Conservation (phyloP, 37 sponge, comb jelly and placozoan genomes). For the Lycopodina hypogea region DNA sequence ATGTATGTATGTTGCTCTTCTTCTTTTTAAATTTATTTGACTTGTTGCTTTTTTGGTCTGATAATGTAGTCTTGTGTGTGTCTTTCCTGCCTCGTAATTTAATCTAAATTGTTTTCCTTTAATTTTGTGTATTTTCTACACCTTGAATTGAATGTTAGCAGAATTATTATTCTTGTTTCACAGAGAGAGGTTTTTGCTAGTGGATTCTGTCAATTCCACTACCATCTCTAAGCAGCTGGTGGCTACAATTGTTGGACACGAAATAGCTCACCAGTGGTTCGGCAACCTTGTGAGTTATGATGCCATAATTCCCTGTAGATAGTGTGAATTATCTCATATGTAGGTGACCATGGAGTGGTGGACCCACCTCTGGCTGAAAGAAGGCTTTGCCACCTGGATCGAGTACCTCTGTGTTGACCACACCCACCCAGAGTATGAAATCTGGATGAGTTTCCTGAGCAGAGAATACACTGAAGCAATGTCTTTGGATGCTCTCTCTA, state of each 20-base stretch:
- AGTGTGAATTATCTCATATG: too few relatives aligned
- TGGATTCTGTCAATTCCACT: constrained; percentile 78
- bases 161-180: constrained; percentile 11
- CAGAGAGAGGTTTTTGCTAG: constrained; percentile 82
- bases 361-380: constrained; percentile 98
- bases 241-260: constrained; percentile 94
- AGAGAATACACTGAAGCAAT: constrained; percentile 72
- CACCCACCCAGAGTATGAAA: too few relatives aligned
- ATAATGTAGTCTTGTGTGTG: too few relatives aligned
- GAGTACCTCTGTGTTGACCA: constrained; percentile 94
- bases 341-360: too few relatives aligned
- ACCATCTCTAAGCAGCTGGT: constrained; percentile 78
- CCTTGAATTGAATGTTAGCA: too few relatives aligned
- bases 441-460: constrained; percentile 90
- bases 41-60: too few relatives aligned
- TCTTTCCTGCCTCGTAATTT: too few relatives aligned
- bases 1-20: background rate
- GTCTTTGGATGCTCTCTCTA: constrained; percentile 81
- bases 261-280: constrained; percentile 97
- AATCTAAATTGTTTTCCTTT: too few relatives aligned
- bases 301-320: too few relatives aligned
- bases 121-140: too few relatives aligned
- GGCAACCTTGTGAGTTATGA: constrained; percentile 96
- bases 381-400: constrained; percentile 95
- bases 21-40: background rate